These are phyloP conservation scores for Gadus macrocephalus DNA, from an alignment of 2,113 vertebrate species.

Conservation along the genomic window DNA sequence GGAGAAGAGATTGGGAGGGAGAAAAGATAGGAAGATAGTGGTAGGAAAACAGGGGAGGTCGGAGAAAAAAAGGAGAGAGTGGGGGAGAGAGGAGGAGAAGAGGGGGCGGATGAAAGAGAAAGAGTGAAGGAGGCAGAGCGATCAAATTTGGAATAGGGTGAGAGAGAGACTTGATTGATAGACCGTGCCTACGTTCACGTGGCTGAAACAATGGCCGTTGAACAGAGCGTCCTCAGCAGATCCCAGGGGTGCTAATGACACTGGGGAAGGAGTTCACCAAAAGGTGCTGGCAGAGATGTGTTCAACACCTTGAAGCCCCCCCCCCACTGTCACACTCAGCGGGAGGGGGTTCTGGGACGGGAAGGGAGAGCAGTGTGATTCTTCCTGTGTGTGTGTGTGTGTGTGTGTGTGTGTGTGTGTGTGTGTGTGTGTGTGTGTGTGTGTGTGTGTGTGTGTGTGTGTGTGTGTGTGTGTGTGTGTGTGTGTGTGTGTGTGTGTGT, in stretches of 20 bases:
- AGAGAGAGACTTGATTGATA: constrained; percentile 1
- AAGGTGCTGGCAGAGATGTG: constrained; percentile 59
- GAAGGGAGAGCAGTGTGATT: background rate
- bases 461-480: too few relatives aligned
- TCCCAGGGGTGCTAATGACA: constrained; percentile 28
- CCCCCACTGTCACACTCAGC: constrained; percentile 23
- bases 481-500: constrained; percentile 10
- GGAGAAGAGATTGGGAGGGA: too few relatives aligned
- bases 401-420: background rate
- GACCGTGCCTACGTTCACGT: background rate
- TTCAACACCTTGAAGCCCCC: constrained; percentile 36
- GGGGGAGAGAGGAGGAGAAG: background rate
- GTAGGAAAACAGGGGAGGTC: background rate
- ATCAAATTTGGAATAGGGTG: background rate
- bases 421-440: too few relatives aligned
- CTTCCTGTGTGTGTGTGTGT: constrained; percentile 5
- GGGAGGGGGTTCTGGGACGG: too few relatives aligned
- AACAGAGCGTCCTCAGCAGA: constrained; percentile 33
- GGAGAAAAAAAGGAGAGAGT: background rate
- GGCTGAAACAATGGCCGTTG: constrained; percentile 18
- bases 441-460: too few relatives aligned
- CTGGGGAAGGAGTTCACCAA: constrained; percentile 51
- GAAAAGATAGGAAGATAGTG: background rate
- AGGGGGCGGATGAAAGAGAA: background rate
- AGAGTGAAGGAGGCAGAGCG: background rate